Evolutionary conservation across 2,797 vertebrate genomes (phyloP).

Genomic region (Neopelma chrysocephalum): DNA sequence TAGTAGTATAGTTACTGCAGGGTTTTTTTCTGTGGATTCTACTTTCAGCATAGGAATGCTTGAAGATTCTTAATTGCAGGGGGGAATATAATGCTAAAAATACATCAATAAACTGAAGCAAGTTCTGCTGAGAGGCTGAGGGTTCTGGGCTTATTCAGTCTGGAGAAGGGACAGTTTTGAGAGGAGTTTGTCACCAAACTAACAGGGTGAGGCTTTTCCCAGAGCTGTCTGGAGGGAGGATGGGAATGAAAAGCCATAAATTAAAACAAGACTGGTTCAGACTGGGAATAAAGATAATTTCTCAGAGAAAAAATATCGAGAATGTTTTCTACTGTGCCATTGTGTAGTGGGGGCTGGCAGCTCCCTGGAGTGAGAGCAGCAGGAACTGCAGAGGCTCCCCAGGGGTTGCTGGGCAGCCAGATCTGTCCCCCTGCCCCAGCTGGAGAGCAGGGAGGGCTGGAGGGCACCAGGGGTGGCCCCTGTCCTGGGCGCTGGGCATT

Average conservation of each 20-base stretch:
- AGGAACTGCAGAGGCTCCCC: background rate
- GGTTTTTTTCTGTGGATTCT: background rate
- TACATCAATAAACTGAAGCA: background rate
- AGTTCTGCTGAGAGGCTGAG: background rate
- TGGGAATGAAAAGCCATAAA: background rate
- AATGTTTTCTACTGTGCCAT: background rate
- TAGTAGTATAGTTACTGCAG: background rate
- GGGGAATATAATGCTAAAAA: background rate
- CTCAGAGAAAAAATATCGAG: fast-evolving
- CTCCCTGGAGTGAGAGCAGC: background rate
- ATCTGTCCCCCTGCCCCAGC: background rate
- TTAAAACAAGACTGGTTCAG: background rate
- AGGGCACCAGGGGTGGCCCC: background rate
- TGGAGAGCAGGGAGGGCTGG: too few species aligned
- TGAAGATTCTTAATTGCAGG: background rate
- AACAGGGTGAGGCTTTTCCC: background rate
- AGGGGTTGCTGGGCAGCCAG: background rate
- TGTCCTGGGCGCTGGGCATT: fast-evolving
- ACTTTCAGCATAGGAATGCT: background rate
- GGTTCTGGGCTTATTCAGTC: background rate
- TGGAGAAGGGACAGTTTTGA: background rate
- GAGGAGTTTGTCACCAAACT: background rate
- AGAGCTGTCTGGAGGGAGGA: background rate
- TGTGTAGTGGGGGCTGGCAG: fast-evolving
- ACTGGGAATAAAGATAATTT: background rate